Conservation (phyloP, 2,888 invertebrate genomes). For the Lithophane leautieri region DNA sequence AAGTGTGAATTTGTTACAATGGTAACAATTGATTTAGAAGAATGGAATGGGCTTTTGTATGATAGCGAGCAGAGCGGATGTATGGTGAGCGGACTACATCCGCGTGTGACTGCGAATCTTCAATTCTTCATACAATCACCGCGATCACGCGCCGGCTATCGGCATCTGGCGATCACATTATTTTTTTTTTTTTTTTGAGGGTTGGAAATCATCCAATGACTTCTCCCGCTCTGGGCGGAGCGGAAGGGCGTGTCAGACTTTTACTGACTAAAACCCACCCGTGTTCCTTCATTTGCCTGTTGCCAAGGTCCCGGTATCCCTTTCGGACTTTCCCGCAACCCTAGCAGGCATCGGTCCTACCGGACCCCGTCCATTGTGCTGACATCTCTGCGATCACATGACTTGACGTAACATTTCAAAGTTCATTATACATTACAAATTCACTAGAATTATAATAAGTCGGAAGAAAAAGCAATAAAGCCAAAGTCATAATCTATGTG, state of each 20-base stretch:
- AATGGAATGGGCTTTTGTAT: constrained; percentile 26
- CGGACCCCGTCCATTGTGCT: no score
- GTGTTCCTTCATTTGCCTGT: no score
- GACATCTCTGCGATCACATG: constrained; percentile 54
- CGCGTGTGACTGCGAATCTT: constrained; percentile 6
- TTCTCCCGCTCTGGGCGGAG: no score
- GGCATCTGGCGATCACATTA: constrained; percentile 36
- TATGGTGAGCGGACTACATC: not conserved
- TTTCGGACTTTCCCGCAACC: no score
- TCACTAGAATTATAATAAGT: constrained; percentile 29
- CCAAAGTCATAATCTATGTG: not conserved
- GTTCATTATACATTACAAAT: constrained; percentile 31
- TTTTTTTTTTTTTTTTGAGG: no score
- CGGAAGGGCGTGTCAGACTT: no score
- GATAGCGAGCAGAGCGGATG: constrained; percentile 22
- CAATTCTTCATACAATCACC: constrained; percentile 15
- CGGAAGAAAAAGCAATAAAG: constrained; percentile 29
- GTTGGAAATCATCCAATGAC: no score
- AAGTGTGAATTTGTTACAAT: constrained; percentile 34
- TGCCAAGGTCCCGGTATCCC: no score
- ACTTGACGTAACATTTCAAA: constrained; percentile 48
- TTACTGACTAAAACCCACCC: no score
- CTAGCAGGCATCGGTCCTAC: no score
- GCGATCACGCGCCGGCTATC: not conserved
- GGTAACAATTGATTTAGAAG: constrained; percentile 32